These are phyloP conservation scores for Mythimna ferrago DNA, from an alignment of 2,888 invertebrate genomes.

Conservation along the genomic window DNA sequence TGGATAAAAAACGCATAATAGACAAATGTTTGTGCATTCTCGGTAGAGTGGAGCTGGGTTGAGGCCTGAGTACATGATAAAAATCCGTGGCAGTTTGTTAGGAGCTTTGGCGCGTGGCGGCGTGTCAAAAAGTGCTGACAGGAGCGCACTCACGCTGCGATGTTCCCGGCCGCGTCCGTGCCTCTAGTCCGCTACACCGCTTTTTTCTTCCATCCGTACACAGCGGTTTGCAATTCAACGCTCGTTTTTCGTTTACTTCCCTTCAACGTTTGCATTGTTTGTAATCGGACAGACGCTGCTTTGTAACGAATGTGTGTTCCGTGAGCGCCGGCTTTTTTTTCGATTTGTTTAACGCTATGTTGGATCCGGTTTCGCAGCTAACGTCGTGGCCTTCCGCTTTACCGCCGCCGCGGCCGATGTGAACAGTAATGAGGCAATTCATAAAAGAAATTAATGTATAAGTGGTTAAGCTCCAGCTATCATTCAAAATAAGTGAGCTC, in stretches of 20 bases:
- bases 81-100: conserved; percentile 78
- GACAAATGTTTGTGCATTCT: conserved; percentile 78
- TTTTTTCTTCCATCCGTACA: conserved; percentile 72
- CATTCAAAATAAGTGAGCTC: conserved; percentile 82
- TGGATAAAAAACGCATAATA: conserved; percentile 78
- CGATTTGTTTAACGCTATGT: conserved; percentile 75
- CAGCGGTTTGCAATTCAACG: conserved; percentile 79
- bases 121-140: conserved; percentile 64
- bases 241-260: conserved; percentile 81
- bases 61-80: conserved; percentile 73
- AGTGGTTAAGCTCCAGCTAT: conserved; percentile 81
- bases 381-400: conserved; percentile 23
- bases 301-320: conserved; percentile 75
- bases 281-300: conserved; percentile 75
- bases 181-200: conserved; percentile 23
- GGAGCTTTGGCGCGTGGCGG: conserved; percentile 73
- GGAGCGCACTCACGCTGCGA: conserved; percentile 66
- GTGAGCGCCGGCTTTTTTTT: conserved; percentile 69
- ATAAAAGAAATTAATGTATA: conserved; percentile 82
- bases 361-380: conserved; percentile 67
- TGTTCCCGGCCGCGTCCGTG: conserved; percentile 57
- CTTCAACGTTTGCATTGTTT: conserved; percentile 80
- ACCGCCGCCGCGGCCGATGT: conserved; percentile 38
- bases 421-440: conserved; percentile 74
- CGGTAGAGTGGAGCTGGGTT: conserved; percentile 68